Conservation (phyloP, 1,140 invertebrate genomes). For the Aethina tumida region DNA sequence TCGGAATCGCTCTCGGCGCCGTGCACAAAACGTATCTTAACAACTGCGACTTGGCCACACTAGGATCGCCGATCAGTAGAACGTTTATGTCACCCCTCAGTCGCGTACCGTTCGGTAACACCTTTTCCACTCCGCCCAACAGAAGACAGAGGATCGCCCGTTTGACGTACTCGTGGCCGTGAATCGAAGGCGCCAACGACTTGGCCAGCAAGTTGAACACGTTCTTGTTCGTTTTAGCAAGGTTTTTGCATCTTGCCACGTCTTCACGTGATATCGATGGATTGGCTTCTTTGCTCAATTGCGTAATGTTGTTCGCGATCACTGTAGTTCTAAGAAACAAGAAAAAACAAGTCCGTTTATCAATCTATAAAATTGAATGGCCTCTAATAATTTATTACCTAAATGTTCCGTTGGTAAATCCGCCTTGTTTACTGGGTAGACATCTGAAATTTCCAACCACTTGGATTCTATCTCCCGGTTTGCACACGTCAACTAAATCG, state of each 20-base stretch:
- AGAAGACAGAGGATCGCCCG: slow-evolving; percentile 93
- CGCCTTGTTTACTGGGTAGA: slow-evolving; percentile 86
- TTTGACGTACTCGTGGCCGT: slow-evolving; percentile 95
- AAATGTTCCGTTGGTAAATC: slow-evolving; percentile 90
- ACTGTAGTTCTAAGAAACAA: slow-evolving; percentile 69
- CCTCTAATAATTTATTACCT: slow-evolving; percentile 43
- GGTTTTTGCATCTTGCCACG: slow-evolving; percentile 79
- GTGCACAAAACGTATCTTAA: slow-evolving; percentile 90
- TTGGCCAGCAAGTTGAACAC: slow-evolving; percentile 86
- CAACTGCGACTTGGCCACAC: slow-evolving; percentile 97
- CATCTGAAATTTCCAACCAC: slow-evolving; percentile 91
- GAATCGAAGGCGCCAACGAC: slow-evolving; percentile 95
- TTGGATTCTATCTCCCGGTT: slow-evolving; percentile 95
- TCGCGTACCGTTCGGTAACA: slow-evolving; percentile 90
- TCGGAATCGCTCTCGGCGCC: slow-evolving; percentile 90
- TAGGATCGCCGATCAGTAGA: slow-evolving; percentile 95
- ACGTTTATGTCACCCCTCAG: slow-evolving; percentile 97
- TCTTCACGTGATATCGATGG: slow-evolving; percentile 80
- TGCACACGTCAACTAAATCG: slow-evolving; percentile 92
- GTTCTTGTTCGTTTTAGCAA: slow-evolving; percentile 64
- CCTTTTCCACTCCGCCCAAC: slow-evolving; percentile 92
- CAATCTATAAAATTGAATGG: neutral
- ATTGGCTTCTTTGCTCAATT: slow-evolving; percentile 82
- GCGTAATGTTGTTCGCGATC: slow-evolving; percentile 86
- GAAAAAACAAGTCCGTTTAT: slow-evolving; percentile 12